phyloP scores from a whole-genome alignment of 1,140 invertebrate genomes.

The Trichonephila clavipes region DNA sequence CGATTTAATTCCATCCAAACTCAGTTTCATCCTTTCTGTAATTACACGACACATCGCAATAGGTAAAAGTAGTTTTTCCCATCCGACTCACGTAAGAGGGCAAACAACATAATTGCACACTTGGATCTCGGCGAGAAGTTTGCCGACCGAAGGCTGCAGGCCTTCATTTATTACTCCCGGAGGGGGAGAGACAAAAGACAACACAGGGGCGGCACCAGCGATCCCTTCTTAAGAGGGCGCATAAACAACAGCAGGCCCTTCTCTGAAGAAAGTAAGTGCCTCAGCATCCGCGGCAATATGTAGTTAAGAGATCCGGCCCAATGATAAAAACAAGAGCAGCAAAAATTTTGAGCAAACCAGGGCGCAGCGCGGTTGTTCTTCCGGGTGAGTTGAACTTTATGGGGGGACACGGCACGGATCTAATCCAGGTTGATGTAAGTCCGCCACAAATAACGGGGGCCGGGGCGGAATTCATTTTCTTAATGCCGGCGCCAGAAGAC shows the following conservation, averaged over 20 bases:
- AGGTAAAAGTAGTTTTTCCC: neutral
- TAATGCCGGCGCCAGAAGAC: slow-evolving; percentile 75
- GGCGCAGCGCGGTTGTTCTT: slow-evolving; percentile 67
- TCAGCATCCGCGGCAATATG: slow-evolving; percentile 45
- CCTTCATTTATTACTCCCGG: slow-evolving; percentile 34
- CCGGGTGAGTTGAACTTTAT: slow-evolving; percentile 69
- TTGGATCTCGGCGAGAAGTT: slow-evolving; percentile 16
- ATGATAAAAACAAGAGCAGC: slow-evolving; percentile 74
- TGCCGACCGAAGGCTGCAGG: neutral
- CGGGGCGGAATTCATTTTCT: slow-evolving; percentile 75
- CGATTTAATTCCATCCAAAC: too few species aligned
- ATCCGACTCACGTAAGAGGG: slow-evolving; percentile 21
- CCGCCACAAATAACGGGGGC: slow-evolving; percentile 75
- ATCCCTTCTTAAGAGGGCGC: slow-evolving; percentile 54
- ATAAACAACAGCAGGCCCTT: slow-evolving; percentile 61
- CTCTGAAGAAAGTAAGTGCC: slow-evolving; percentile 57
- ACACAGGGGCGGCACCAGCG: neutral
- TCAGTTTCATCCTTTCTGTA: too few species aligned
- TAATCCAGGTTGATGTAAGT: slow-evolving; percentile 76
- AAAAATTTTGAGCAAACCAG: slow-evolving; percentile 57
- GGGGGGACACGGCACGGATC: slow-evolving; percentile 64
- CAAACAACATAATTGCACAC: slow-evolving; percentile 45
- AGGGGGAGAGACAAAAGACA: neutral
- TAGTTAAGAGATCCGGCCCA: slow-evolving; percentile 73
- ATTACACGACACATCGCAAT: neutral